These are phyloP conservation scores for Ctenosaura bakeri DNA, from an alignment of 2,797 vertebrate species.

Conservation along the genomic window DNA sequence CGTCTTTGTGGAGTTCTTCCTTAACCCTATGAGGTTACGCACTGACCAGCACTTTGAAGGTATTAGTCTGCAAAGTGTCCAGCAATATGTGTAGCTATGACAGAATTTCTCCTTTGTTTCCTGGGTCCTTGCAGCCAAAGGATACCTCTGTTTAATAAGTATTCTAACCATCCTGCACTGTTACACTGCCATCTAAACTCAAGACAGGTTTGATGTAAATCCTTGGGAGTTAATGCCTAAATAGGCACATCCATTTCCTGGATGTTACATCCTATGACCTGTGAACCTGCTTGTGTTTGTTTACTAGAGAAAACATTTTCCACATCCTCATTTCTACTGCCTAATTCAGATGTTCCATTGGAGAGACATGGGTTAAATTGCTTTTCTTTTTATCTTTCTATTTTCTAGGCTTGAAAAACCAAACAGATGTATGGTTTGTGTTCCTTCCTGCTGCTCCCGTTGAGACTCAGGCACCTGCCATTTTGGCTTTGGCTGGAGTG, in stretches of 20 bases:
- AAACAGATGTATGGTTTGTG: slow-evolving; percentile 89
- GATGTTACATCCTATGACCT: background rate
- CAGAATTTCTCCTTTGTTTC: background rate
- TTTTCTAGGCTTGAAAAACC: slow-evolving; percentile 84
- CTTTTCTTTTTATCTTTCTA: slow-evolving; percentile 5
- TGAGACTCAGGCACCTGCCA: slow-evolving; percentile 82
- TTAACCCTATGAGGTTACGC: slow-evolving; percentile 88
- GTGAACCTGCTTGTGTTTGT: background rate
- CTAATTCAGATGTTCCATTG: background rate
- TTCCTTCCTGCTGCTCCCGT: slow-evolving; percentile 90
- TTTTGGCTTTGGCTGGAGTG: slow-evolving; percentile 87
- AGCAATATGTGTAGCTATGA: background rate
- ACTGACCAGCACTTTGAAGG: slow-evolving; percentile 86
- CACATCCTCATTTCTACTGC: background rate
- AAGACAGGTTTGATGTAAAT: background rate
- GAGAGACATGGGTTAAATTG: background rate
- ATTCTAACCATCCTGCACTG: background rate
- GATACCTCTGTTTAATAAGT: background rate
- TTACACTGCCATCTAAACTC: background rate
- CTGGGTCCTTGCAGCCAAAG: background rate
- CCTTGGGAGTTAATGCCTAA: background rate
- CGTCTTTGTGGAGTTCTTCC: slow-evolving; percentile 91
- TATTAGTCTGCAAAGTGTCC: slow-evolving; percentile 57
- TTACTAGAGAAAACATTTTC: background rate
- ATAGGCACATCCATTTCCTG: background rate